Evolutionary conservation across 2,888 invertebrate species (phyloP).

Genomic region (Oscheius onirici): DNA sequence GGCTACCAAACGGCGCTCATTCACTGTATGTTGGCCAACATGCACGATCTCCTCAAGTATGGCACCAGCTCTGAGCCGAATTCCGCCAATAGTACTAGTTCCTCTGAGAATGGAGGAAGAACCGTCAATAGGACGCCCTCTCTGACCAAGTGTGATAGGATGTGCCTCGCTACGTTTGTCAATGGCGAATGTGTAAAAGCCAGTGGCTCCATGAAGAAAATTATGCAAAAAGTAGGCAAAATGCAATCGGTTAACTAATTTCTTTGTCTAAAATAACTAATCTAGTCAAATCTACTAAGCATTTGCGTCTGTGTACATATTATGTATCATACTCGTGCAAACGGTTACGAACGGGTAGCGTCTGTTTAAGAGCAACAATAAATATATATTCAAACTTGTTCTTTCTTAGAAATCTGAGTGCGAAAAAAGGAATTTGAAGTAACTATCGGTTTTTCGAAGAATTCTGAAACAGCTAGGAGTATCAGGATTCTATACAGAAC

Average conservation of each 20-base stretch:
- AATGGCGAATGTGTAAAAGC: conserved; percentile 31
- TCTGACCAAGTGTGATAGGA: conserved; percentile 33
- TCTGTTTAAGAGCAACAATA: too few species aligned
- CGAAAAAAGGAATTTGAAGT: too few species aligned
- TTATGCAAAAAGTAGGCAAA: conserved; percentile 3
- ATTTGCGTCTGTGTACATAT: not conserved
- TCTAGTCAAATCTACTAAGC: not conserved
- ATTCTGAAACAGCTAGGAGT: too few species aligned
- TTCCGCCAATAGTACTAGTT: conserved; percentile 19
- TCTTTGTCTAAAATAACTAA: too few species aligned
- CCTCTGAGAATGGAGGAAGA: not conserved
- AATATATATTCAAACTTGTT: too few species aligned
- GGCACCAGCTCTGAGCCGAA: not conserved
- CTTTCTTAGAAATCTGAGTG: too few species aligned
- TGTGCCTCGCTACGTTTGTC: conserved; percentile 40
- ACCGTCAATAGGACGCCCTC: conserved; percentile 34
- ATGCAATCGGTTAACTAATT: conserved; percentile 17
- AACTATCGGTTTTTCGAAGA: too few species aligned
- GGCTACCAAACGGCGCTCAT: conserved; percentile 75
- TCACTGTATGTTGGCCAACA: conserved; percentile 49
- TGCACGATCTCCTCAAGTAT: conserved; percentile 22
- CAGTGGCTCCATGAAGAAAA: conserved; percentile 28
- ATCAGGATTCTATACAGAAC: too few species aligned
- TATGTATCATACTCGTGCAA: not conserved
- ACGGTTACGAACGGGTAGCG: not conserved